phyloP scores from a whole-genome alignment of 64 coral and sea anemone species.

The Anthopleura sola region DNA sequence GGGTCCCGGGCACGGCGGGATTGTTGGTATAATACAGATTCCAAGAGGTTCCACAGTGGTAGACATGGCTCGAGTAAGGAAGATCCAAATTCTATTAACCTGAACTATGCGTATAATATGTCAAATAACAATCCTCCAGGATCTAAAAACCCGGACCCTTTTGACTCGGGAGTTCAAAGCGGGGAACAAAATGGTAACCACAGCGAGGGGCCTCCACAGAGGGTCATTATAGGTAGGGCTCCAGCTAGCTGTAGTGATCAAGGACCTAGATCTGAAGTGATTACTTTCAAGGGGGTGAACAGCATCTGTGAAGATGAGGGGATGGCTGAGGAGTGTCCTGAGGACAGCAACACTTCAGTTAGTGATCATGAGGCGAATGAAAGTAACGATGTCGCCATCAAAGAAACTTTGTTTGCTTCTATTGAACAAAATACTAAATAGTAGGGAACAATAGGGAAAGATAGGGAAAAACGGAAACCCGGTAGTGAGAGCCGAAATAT shows the following conservation, averaged over 20 bases:
- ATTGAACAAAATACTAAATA: not conserved
- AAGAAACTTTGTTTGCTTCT: conserved; percentile 16
- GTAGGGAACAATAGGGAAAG: too few relatives aligned
- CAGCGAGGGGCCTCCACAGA: not conserved
- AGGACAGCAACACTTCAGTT: not conserved
- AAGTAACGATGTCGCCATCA: not conserved
- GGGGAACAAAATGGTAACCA: conserved; percentile 1
- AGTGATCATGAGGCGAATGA: not conserved
- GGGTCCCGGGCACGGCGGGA: not conserved
- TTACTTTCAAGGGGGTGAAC: not conserved
- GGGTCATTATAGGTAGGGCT: not conserved
- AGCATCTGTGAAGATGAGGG: not conserved
- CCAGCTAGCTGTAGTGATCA: not conserved
- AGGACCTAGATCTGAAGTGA: not conserved
- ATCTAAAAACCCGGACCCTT: not conserved
- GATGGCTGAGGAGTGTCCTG: not conserved
- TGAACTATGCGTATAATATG: not conserved
- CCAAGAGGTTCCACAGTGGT: not conserved
- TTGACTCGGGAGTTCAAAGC: conserved; percentile 13
- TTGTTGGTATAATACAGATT: not conserved
- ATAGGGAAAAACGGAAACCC: too few relatives aligned
- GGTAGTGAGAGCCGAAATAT: too few relatives aligned
- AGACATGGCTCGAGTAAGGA: not conserved
- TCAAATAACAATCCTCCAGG: not conserved
- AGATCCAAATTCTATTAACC: not conserved